Evolutionary conservation across 2,888 invertebrate genomes (phyloP).

Genomic region (Stenodera caucasica): DNA sequence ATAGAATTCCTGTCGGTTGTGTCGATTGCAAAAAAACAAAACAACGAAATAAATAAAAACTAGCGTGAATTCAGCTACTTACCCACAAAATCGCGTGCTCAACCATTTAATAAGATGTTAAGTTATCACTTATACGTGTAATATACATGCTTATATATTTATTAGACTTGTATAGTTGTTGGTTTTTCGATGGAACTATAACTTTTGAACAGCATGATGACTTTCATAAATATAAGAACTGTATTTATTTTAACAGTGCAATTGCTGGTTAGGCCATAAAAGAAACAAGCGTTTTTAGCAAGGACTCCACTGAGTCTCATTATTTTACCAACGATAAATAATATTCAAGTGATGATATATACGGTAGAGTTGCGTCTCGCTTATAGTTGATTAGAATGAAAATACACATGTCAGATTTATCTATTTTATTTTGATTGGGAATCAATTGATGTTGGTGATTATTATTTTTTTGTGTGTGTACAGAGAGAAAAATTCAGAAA

Average conservation of each 20-base stretch:
- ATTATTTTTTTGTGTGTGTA: too few relatives aligned
- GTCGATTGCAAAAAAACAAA: background rate
- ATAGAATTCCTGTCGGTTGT: constrained; percentile 36
- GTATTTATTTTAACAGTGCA: constrained; percentile 26
- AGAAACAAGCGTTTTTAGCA: constrained; percentile 4
- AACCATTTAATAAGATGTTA: constrained; percentile 55
- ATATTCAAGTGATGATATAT: background rate
- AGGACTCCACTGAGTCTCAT: background rate
- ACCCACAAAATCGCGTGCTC: constrained; percentile 51
- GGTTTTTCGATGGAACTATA: constrained; percentile 36
- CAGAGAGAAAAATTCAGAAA: background rate
- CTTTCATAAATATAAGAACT: constrained; percentile 33
- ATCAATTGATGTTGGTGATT: background rate
- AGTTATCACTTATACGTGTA: constrained; percentile 56
- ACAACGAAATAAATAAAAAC: constrained; percentile 41
- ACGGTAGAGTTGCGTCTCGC: background rate
- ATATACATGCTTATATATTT: constrained; percentile 54
- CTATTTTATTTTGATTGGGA: background rate
- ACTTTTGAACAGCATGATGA: constrained; percentile 38
- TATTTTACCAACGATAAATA: constrained; percentile 4
- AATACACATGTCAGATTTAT: background rate
- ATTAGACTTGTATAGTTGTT: constrained; percentile 44
- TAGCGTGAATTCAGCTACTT: constrained; percentile 51
- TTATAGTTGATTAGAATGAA: background rate
- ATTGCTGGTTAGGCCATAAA: background rate